Conservation (phyloP, 2,113 vertebrate genomes). For the Diadophis punctatus region DNA sequence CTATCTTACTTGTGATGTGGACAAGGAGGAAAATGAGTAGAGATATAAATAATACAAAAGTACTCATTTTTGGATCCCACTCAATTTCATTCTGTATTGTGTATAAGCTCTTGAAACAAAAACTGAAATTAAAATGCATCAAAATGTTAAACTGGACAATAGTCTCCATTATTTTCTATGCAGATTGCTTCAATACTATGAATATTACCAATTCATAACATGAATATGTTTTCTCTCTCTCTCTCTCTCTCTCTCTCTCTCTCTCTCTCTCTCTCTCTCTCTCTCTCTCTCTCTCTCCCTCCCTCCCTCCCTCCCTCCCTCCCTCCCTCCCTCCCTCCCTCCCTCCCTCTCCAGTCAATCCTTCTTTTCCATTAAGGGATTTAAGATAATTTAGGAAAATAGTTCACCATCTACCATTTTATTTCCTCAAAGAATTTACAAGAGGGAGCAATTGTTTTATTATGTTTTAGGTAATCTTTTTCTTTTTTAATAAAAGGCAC, state of each 20-base stretch:
- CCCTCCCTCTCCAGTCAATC: too few species aligned
- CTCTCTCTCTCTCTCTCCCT: too few species aligned
- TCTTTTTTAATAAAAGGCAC: neutral
- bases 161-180: neutral
- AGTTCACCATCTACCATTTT: neutral
- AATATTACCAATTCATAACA: neutral
- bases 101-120: neutral
- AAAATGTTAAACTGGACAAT: neutral
- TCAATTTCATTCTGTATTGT: neutral
- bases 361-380: neutral
- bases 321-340: too few species aligned
- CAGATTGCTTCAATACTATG: neutral
- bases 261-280: too few species aligned
- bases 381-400: neutral
- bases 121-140: neutral
- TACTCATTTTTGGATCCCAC: neutral
- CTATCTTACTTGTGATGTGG: neutral
- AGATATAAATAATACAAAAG: neutral
- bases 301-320: too few species aligned
- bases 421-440: neutral
- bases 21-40: neutral
- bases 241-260: too few species aligned
- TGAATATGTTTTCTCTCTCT: neutral
- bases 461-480: fast-evolving
- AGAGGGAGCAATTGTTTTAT: neutral